Percentiles rank a stretch among this genome's conserved stretches.
These are phyloP conservation scores for Achlya flavicornis DNA, from an alignment of 2,888 invertebrate species.

Conservation along the genomic window DNA sequence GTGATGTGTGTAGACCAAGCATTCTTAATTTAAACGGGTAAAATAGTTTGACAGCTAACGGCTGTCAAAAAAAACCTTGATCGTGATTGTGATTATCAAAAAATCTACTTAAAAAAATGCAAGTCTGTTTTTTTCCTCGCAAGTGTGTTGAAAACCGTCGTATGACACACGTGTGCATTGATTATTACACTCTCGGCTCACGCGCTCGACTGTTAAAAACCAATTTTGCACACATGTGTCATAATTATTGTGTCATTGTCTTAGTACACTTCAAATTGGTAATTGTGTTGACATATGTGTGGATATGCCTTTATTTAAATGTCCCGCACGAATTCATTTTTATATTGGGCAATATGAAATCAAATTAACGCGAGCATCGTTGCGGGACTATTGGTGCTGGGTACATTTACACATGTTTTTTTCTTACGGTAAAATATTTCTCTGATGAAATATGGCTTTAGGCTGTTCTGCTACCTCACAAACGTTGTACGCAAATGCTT, in stretches of 20 bases:
- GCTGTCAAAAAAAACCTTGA: no score
- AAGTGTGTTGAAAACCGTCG: no score
- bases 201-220: no score
- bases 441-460: constrained; percentile 10
- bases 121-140: no score
- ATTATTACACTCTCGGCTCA: no score
- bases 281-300: neutral
- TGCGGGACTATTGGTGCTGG: constrained; percentile 12
- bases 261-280: neutral
- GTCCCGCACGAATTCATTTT: constrained; percentile 9
- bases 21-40: no score
- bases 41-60: no score
- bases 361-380: constrained; percentile 12
- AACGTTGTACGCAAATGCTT: constrained; percentile 3
- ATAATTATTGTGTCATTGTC: neutral
- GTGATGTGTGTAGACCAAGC: no score
- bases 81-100: no score
- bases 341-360: constrained; percentile 5
- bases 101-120: no score
- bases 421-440: constrained; percentile 10
- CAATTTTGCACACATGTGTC: no score
- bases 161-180: no score
- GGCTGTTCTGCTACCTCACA: constrained; percentile 1
- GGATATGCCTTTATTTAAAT: neutral
- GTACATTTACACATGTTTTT: neutral